Percentiles rank a stretch among this genome's conserved stretches.
Conservation (phyloP, 2,113 vertebrate genomes). For the Origma solitaria region DNA sequence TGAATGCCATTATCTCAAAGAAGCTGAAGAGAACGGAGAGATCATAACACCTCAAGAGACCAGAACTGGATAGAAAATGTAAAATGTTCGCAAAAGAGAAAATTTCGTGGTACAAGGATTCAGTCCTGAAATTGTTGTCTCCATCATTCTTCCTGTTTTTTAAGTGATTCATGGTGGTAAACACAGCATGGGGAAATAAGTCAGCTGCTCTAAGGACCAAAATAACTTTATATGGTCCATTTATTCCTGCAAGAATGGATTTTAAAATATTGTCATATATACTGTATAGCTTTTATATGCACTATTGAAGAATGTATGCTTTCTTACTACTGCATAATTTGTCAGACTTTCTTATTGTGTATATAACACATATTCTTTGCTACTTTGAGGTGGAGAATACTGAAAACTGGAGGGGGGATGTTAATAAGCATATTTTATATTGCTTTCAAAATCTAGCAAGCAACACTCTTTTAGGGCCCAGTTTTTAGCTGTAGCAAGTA, state of each 20-base stretch:
- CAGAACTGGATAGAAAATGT: neutral
- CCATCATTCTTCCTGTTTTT: neutral
- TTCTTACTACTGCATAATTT: neutral
- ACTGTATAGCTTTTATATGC: neutral
- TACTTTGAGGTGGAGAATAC: neutral
- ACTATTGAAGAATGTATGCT: neutral
- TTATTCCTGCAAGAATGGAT: neutral
- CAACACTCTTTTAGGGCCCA: neutral
- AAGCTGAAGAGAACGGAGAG: neutral
- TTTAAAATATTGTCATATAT: neutral
- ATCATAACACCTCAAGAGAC: neutral
- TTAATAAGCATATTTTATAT: neutral
- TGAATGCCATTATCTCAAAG: neutral
- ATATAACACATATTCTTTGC: neutral
- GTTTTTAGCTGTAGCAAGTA: neutral
- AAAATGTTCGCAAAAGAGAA: neutral
- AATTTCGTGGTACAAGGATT: neutral
- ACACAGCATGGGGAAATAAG: neutral
- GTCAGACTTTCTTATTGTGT: neutral
- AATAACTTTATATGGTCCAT: neutral
- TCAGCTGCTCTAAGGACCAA: neutral
- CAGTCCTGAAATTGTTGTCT: neutral
- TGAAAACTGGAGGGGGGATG: neutral
- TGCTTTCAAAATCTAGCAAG: neutral
- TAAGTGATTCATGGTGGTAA: neutral